phyloP scores from a whole-genome alignment of 2,888 invertebrate genomes.

The Cataglyphis albicans region DNA sequence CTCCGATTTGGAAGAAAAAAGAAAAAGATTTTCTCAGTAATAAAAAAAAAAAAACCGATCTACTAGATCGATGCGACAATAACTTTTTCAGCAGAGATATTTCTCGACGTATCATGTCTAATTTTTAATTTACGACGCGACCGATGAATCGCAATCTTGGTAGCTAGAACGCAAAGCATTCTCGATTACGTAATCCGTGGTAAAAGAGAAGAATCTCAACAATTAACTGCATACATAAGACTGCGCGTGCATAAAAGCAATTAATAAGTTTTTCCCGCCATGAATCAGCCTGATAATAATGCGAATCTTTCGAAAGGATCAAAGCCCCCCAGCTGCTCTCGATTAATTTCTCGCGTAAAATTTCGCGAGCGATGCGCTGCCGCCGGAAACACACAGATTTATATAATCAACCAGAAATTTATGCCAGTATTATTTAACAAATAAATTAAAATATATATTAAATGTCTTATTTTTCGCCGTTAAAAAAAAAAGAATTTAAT shows the following conservation, averaged over 20 bases:
- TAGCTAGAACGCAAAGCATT: not conserved
- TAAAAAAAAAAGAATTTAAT: not conserved
- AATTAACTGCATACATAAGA: not conserved
- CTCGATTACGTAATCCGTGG: slow-evolving; percentile 14
- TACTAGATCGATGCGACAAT: not conserved
- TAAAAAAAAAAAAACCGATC: not conserved
- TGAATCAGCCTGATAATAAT: slow-evolving; percentile 37
- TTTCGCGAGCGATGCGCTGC: not conserved
- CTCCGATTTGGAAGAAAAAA: not conserved
- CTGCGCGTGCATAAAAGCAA: not conserved
- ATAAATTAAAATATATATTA: not conserved
- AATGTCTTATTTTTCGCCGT: not conserved
- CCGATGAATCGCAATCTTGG: slow-evolving; percentile 1
- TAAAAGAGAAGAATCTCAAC: slow-evolving; percentile 23
- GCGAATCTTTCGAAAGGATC: slow-evolving; percentile 12
- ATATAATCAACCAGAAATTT: not conserved
- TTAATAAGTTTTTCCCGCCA: slow-evolving; percentile 26
- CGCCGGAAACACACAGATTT: not conserved
- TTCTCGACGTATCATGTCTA: not conserved
- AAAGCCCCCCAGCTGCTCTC: not conserved
- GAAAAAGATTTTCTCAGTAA: not conserved
- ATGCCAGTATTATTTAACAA: not conserved
- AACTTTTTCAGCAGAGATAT: not conserved
- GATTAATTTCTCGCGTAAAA: slow-evolving; percentile 3
- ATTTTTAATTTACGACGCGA: slow-evolving; percentile 3